A percentile compares a stretch with the other conserved stretches of the same genome.
Conservation (phyloP, 1,140 invertebrate genomes). For the Psix sp. region DNA sequence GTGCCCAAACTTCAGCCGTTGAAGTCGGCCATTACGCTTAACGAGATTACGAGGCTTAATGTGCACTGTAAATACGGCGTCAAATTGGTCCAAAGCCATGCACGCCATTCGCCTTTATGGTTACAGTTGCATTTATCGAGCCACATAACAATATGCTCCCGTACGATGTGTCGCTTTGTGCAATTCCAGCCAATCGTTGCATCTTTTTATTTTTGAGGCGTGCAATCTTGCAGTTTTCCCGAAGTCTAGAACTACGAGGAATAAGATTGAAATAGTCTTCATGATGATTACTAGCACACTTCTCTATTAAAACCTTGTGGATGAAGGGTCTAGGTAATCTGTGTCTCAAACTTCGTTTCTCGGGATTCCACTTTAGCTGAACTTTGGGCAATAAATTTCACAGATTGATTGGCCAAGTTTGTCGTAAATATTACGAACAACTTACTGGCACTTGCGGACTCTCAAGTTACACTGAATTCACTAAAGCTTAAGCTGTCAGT, state of each 20-base stretch:
- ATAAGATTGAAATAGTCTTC: no score
- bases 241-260: no score
- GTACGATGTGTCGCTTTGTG: slow-evolving; percentile 36
- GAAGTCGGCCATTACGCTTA: slow-evolving; percentile 64
- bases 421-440: slow-evolving; percentile 39
- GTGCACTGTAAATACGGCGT: slow-evolving; percentile 59
- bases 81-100: slow-evolving; percentile 51
- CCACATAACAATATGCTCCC: slow-evolving; percentile 53
- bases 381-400: slow-evolving; percentile 32
- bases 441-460: slow-evolving; percentile 20
- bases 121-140: slow-evolving; percentile 49
- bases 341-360: slow-evolving; percentile 9
- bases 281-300: no score
- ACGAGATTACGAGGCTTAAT: slow-evolving; percentile 65
- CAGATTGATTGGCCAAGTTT: slow-evolving; percentile 30
- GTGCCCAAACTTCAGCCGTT: slow-evolving; percentile 62
- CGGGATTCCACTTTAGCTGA: slow-evolving; percentile 14
- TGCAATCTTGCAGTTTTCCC: background rate
- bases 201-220: slow-evolving; percentile 14
- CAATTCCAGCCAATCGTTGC: slow-evolving; percentile 28
- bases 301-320: no score
- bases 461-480: slow-evolving; percentile 25
- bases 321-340: slow-evolving; percentile 23
- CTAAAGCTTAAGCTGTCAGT: slow-evolving; percentile 23
- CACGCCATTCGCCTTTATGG: slow-evolving; percentile 45